A percentile compares a stretch with the other conserved stretches of the same genome.
Conservation (phyloP, 2,888 invertebrate species). For the Megaustenia siamemsis region DNA sequence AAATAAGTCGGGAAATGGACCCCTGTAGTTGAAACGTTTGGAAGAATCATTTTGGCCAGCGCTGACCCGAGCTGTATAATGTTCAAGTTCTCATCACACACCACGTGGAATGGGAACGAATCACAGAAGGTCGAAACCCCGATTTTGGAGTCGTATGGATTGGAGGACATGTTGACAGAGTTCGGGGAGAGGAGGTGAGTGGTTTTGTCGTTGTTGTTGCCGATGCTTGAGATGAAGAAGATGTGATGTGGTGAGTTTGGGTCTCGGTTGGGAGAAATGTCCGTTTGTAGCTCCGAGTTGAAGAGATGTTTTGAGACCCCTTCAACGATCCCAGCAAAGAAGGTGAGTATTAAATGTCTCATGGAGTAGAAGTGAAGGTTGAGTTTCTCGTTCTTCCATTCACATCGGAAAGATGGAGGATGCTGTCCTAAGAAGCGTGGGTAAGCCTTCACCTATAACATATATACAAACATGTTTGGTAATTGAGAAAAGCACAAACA, state of each 20-base stretch:
- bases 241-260: slow-evolving; percentile 87
- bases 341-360: slow-evolving; percentile 94
- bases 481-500: not conserved
- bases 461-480: not conserved
- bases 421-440: slow-evolving; percentile 81
- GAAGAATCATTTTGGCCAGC: slow-evolving; percentile 90
- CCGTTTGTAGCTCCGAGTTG: slow-evolving; percentile 90
- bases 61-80: slow-evolving; percentile 94
- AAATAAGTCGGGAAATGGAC: slow-evolving; percentile 65
- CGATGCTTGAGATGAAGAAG: slow-evolving; percentile 60
- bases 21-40: slow-evolving; percentile 73
- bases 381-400: slow-evolving; percentile 77
- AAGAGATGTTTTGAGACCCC: slow-evolving; percentile 96
- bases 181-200: slow-evolving; percentile 62
- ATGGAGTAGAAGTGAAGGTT: slow-evolving; percentile 96
- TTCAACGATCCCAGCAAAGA: slow-evolving; percentile 98
- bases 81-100: slow-evolving; percentile 93
- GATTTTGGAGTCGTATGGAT: slow-evolving; percentile 69
- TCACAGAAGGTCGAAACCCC: slow-evolving; percentile 81
- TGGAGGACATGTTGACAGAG: slow-evolving; percentile 60
- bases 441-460: slow-evolving; percentile 48
- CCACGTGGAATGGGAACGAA: slow-evolving; percentile 96
- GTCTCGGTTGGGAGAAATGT: slow-evolving; percentile 90
- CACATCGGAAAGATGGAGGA: slow-evolving; percentile 92
- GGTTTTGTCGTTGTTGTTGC: slow-evolving; percentile 51